phyloP scores from a whole-genome alignment of 2,113 vertebrate species.

The Epinephelus fuscoguttatus region DNA sequence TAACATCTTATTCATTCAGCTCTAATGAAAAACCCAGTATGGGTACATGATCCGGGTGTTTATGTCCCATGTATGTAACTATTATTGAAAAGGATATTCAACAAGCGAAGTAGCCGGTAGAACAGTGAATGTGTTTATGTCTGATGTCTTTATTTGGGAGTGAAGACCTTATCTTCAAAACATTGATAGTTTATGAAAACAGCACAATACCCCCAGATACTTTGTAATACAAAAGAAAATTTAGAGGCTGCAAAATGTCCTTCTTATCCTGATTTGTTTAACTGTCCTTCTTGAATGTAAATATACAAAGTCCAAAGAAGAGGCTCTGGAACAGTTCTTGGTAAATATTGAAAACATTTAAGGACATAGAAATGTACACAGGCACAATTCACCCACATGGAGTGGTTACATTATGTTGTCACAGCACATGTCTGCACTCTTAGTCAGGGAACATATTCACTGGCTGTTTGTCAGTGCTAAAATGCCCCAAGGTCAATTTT shows the following conservation, averaged over 20 bases:
- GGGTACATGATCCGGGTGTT: background rate
- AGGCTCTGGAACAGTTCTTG: background rate
- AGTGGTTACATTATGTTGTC: background rate
- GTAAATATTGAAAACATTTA: background rate
- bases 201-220: background rate
- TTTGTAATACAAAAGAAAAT: background rate
- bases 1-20: background rate
- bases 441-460: background rate
- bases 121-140: conserved; percentile 9
- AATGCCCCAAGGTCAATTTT: background rate
- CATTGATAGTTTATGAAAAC: conserved; percentile 1
- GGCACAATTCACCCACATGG: background rate
- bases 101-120: background rate
- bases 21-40: background rate
- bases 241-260: background rate
- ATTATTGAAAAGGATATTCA: background rate
- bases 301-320: background rate
- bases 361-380: background rate
- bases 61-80: background rate
- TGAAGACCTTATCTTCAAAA: background rate
- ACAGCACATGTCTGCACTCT: background rate
- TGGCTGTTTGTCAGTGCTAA: background rate
- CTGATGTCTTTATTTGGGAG: background rate
- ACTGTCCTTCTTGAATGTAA: background rate
- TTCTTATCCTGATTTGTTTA: background rate